Base-by-base conservation (phyloP, 1,140 invertebrate genomes). In the Cydia splendana region DNA sequence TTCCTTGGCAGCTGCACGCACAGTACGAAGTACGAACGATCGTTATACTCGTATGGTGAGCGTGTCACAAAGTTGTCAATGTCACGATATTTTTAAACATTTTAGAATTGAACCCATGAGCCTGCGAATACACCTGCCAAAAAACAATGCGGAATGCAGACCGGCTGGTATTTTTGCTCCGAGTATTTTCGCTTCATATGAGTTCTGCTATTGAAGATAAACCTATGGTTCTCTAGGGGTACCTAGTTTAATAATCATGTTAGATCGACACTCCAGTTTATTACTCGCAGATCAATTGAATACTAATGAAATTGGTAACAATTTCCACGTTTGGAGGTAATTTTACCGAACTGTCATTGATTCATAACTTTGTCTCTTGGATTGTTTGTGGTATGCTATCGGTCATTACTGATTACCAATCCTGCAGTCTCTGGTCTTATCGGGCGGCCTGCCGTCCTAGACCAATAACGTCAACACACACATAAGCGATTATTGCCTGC, bases 81-180 rank as follows among this genome's bases (percentile, higher is more conserved):
- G n/a, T 18, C 53, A 57, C n/a, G 53, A 51, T 15, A 3, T 15
- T 51, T 15, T 9, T 15, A 57, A 57, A 57, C 3, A 57, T 18
- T 18, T 2, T 15, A 18, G 53, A 18, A 57, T 18, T 57, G 53
- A 2, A 6, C 15, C 53, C 15, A 6, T 20, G 15, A 57, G 0
- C n/a, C 53, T 57, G n/a, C n/a, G 2, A 57, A 57, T 57, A 57
- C 53, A 57, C 53, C n/a, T 57, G 15, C 67, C 67, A 24, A 69
- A 69, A 69, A 34, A 28, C 65, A 42, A 42, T 42, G 48, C 20
- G 67, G 67, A 34, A 34, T 42, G 67, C 28, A 69, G n/a, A 69
- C 48, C n/a, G 67, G 28, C 18, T 28, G 67, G 67, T 34, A 69
- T 34, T 69, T 69, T 20, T 30, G 34, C 67, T 69, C 67, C 12